Conservation (phyloP, 2,888 invertebrate species). For the Drosophila dives region DNA sequence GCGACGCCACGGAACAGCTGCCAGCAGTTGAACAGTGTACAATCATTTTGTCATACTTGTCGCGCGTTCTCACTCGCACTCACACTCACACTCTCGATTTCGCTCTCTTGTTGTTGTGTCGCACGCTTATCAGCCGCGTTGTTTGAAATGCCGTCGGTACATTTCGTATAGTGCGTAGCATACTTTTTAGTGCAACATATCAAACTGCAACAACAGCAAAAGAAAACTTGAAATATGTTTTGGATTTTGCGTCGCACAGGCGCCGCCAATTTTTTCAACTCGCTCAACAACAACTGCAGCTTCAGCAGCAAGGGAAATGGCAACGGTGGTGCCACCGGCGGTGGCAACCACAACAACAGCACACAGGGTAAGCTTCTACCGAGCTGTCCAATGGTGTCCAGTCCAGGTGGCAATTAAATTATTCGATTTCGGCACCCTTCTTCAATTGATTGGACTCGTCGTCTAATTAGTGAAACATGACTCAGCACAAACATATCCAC, state of each 20-base stretch:
- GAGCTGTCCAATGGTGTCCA: background rate
- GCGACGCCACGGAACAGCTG: conserved; percentile 48
- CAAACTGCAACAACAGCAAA: conserved; percentile 15
- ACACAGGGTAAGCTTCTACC: conserved; percentile 65
- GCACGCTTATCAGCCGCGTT: conserved; percentile 50
- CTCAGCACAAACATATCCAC: conserved; percentile 12
- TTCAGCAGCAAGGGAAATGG: conserved; percentile 64
- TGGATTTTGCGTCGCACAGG: conserved; percentile 79
- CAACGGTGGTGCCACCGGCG: conserved; percentile 49
- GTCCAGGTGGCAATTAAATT: conserved; percentile 52
- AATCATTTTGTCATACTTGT: conserved; percentile 23
- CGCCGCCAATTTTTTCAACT: conserved; percentile 79
- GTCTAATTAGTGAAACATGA: conserved; percentile 55
- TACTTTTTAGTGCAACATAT: conserved; percentile 43
- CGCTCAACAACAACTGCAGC: conserved; percentile 79
- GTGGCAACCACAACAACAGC: conserved; percentile 68
- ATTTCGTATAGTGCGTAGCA: conserved; percentile 49
- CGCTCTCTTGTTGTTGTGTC: conserved; percentile 11
- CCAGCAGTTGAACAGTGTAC: conserved; percentile 11
- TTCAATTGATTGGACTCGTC: conserved; percentile 45
- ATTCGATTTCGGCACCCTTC: conserved; percentile 51
- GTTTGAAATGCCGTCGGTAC: conserved; percentile 73
- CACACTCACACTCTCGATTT: conserved; percentile 4
- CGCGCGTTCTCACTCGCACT: conserved; percentile 19
- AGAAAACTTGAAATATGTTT: conserved; percentile 63